Percentiles rank a stretch among this genome's conserved stretches.
phyloP scores from a whole-genome alignment of 2,797 vertebrate species.

The Glossophaga mutica region DNA sequence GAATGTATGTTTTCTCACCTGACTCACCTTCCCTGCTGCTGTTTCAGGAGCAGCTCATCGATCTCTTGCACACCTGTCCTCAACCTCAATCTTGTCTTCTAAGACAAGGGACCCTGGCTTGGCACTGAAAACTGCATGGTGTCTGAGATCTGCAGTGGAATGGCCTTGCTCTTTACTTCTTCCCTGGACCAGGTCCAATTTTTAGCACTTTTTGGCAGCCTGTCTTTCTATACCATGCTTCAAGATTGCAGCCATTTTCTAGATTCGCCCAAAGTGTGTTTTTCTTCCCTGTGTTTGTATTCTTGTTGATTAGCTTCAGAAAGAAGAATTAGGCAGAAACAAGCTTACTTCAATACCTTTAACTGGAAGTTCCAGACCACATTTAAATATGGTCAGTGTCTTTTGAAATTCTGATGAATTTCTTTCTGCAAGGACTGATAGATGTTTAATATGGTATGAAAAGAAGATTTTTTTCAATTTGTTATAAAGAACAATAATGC shows the following conservation, averaged over 20 bases:
- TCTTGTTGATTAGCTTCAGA: neutral
- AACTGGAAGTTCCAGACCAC: neutral
- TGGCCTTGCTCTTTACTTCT: neutral
- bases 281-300: conserved; percentile 1
- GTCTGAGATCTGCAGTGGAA: neutral
- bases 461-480: neutral
- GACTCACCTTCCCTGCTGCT: neutral
- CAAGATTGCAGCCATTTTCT: neutral
- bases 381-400: neutral
- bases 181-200: neutral
- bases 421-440: neutral
- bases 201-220: neutral
- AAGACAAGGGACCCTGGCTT: neutral
- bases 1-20: neutral
- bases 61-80: neutral
- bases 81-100: neutral
- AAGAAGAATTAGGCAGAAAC: neutral
- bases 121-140: neutral
- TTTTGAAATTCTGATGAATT: conserved; percentile 7
- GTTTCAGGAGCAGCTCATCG: neutral
- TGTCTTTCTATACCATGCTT: neutral
- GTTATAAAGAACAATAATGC: neutral
- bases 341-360: neutral
- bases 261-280: neutral
- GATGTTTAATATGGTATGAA: neutral